Conservation (phyloP, 1,140 invertebrate genomes). For the Diabrotica virgifera region DNA sequence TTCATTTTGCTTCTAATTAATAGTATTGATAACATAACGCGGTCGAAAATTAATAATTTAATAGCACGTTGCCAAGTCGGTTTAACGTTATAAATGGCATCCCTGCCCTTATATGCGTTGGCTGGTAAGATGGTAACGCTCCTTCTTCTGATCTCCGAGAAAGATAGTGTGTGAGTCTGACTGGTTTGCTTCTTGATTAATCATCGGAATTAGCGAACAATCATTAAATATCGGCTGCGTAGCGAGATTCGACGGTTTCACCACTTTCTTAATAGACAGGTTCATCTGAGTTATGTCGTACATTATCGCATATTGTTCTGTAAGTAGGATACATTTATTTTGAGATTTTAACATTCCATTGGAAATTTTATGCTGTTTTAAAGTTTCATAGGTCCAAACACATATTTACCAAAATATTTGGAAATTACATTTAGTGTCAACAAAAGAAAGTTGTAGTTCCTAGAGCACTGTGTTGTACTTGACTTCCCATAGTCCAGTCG, state of each 20-base stretch:
- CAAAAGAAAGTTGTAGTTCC: no score
- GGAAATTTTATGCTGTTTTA: no score
- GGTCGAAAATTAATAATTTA: constrained; percentile 20
- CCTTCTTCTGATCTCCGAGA: background rate
- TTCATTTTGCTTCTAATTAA: constrained; percentile 20
- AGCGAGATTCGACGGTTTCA: background rate
- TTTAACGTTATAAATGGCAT: constrained; percentile 12
- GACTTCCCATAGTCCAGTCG: no score
- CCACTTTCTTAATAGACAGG: background rate
- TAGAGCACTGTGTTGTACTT: no score
- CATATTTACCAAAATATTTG: no score
- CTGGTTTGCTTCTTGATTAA: constrained; percentile 8
- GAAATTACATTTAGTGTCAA: no score
- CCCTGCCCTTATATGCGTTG: background rate
- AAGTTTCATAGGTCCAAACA: no score
- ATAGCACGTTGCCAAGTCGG: constrained; percentile 15
- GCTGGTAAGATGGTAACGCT: constrained; percentile 3
- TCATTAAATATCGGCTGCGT: background rate
- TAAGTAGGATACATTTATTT: no score
- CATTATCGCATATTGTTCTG: no score
- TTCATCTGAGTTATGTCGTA: background rate
- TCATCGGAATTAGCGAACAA: constrained; percentile 6
- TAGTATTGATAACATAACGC: constrained; percentile 21
- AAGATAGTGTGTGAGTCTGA: constrained; percentile 18
- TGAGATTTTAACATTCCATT: no score